Conservation (phyloP, 2,888 invertebrate genomes). For the Caenorhabditis drosophilae region DNA sequence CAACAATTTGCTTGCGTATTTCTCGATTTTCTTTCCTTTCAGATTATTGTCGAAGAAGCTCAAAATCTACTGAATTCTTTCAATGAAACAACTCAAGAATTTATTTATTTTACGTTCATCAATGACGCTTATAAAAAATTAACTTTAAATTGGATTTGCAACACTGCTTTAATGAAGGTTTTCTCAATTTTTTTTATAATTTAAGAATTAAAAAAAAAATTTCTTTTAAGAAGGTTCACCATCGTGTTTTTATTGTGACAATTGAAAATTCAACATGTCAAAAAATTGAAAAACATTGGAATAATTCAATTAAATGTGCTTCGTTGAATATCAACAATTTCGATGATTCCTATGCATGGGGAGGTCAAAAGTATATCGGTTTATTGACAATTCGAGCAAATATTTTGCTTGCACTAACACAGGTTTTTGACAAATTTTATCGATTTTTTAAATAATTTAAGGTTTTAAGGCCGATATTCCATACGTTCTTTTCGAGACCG, state of each 20-base stretch:
- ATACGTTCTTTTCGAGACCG: constrained; percentile 63
- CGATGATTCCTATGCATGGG: constrained; percentile 54
- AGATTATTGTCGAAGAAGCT: constrained; percentile 8
- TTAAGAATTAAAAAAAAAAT: constrained; percentile 4
- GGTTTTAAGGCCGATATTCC: constrained; percentile 25
- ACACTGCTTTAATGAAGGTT: constrained; percentile 51
- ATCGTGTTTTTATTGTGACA: constrained; percentile 47
- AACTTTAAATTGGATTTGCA: constrained; percentile 67
- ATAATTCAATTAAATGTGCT: constrained; percentile 36
- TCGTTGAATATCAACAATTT: constrained; percentile 15
- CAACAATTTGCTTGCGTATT: too few relatives aligned
- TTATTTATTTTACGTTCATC: constrained; percentile 46
- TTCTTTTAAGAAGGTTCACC: constrained; percentile 44
- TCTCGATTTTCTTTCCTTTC: too few relatives aligned
- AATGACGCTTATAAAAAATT: constrained; percentile 61
- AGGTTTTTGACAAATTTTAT: not conserved
- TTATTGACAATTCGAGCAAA: constrained; percentile 53
- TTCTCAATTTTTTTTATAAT: not conserved
- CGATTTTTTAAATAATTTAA: not conserved
- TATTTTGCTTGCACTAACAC: constrained; percentile 36
- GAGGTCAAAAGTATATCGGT: constrained; percentile 53
- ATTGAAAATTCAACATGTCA: constrained; percentile 45
- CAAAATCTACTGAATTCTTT: constrained; percentile 4
- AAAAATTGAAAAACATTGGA: constrained; percentile 46
- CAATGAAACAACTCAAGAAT: constrained; percentile 11